Percentiles rank a stretch among this genome's conserved stretches.
Conservation (phyloP, 2,113 vertebrate genomes). For the Mormyrus iriodes region DNA sequence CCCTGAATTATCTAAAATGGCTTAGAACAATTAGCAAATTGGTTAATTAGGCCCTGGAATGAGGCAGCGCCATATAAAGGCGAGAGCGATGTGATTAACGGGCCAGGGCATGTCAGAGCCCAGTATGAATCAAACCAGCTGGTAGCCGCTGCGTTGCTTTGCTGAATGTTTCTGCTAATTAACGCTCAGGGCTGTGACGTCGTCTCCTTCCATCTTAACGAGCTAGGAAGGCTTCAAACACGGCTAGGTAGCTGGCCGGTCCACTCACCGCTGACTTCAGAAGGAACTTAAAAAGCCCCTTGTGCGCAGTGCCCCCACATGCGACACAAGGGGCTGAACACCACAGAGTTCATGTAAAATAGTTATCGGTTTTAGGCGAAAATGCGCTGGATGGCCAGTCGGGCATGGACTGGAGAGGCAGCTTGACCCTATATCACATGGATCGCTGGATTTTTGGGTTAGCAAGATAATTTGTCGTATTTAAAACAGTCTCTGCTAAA, state of each 20-base stretch:
- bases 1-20: slow-evolving; percentile 1
- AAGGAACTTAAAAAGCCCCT: neutral
- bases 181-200: neutral
- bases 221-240: neutral
- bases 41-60: slow-evolving; percentile 12
- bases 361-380: neutral
- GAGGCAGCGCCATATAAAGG: slow-evolving; percentile 25
- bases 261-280: neutral
- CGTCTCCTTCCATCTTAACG: neutral
- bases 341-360: neutral
- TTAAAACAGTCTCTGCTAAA: neutral
- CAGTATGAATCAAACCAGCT: slow-evolving; percentile 2
- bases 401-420: neutral
- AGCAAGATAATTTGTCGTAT: neutral
- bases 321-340: neutral
- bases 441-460: neutral
- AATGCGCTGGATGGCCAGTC: neutral
- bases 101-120: slow-evolving; percentile 1
- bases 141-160: no score
- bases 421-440: neutral
- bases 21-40: slow-evolving; percentile 31
- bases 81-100: neutral
- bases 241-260: neutral
- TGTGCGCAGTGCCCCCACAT: neutral
- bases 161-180: neutral